phyloP scores from a whole-genome alignment of 2,113 vertebrate species.

The Nannobrachium achirus region DNA sequence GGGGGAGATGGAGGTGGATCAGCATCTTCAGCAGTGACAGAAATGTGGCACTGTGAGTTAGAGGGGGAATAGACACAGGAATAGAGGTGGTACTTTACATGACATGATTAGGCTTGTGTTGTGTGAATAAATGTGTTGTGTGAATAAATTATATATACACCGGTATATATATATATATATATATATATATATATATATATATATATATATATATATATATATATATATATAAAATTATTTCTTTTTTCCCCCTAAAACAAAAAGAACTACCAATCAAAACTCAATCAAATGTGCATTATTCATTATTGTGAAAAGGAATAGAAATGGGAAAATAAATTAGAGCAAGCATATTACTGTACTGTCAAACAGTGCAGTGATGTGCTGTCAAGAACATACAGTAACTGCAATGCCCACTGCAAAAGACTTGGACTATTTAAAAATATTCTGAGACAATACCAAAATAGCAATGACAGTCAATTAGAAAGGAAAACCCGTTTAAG shows the following conservation, averaged over 20 bases:
- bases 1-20: slow-evolving; percentile 1
- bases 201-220: too few species aligned
- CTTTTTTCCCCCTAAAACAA: too few species aligned
- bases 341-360: slow-evolving; percentile 2
- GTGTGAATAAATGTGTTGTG: neutral
- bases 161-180: too few species aligned
- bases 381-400: slow-evolving; percentile 9
- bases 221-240: too few species aligned
- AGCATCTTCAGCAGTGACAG: slow-evolving; percentile 31
- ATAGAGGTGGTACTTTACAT: slow-evolving; percentile 45
- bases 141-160: too few species aligned
- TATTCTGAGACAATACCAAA: neutral
- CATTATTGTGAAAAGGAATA: neutral
- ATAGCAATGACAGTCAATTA: neutral
- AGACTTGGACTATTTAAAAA: neutral
- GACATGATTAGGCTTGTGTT: slow-evolving; percentile 4
- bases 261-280: neutral
- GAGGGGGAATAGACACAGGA: slow-evolving; percentile 76
- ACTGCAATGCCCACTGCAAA: slow-evolving; percentile 27
- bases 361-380: slow-evolving; percentile 4
- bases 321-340: neutral
- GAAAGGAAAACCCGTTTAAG: neutral
- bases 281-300: slow-evolving; percentile 16
- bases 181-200: too few species aligned
- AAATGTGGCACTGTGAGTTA: slow-evolving; percentile 46